Conservation (phyloP, 2,888 invertebrate species). For the Drosophila silvestris region DNA sequence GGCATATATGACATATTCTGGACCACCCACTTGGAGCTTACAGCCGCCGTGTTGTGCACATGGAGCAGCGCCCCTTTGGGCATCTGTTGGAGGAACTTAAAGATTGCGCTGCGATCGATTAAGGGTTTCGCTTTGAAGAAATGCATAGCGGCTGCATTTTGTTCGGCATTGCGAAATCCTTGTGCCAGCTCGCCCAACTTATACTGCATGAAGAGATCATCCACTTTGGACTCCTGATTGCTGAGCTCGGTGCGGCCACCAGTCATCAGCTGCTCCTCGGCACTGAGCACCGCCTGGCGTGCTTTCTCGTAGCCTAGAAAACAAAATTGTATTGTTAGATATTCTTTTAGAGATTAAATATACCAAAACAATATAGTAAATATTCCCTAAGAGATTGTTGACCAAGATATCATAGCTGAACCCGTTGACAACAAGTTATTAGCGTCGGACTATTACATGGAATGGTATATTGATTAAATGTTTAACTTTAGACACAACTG, state of each 20-base stretch:
- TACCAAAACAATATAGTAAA: too few species aligned
- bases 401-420: background rate
- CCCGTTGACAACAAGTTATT: background rate
- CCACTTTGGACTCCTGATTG: conserved; percentile 72
- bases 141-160: conserved; percentile 86
- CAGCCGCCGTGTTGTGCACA: conserved; percentile 86
- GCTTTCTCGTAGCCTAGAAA: conserved; percentile 79
- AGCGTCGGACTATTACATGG: background rate
- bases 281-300: conserved; percentile 78
- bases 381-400: background rate
- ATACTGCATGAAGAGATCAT: conserved; percentile 80
- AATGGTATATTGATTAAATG: too few species aligned
- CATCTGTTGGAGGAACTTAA: conserved; percentile 86
- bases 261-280: conserved; percentile 80
- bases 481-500: too few species aligned
- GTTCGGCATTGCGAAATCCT: conserved; percentile 77
- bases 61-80: conserved; percentile 88
- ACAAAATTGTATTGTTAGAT: too few species aligned
- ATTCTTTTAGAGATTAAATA: too few species aligned
- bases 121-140: conserved; percentile 86
- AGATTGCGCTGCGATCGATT: conserved; percentile 87
- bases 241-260: conserved; percentile 80
- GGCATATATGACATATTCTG: conserved; percentile 86
- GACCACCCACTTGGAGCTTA: conserved; percentile 86
- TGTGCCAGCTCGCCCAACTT: conserved; percentile 78